Base-by-base conservation (phyloP, 2,797 vertebrate genomes). In the Lutjanus campechanus region DNA sequence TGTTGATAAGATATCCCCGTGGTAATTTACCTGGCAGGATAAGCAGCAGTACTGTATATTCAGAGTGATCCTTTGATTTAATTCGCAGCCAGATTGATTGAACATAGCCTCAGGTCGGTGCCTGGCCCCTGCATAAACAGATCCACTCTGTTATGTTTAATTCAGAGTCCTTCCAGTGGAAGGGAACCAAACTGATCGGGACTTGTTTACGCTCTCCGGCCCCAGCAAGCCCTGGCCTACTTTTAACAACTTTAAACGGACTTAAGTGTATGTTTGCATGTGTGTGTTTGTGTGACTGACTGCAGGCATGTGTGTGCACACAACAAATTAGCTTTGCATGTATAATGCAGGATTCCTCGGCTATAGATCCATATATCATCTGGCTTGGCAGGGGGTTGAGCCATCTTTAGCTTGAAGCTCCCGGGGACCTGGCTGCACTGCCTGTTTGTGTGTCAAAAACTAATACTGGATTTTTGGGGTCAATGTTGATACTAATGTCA, bases 131-230 rank as follows among this genome's bases (percentile, higher is more conserved):
- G 88, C 82, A 91, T 91, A 92, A 93, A 91, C 88, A 92, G 64
- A 88, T 86, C 85, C 77, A 82, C 80, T 68, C 74, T 77, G 91
- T 91, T 91, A 91, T 92, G 90, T 92, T 93, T 93, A 91, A 93
- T 93, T 93, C 91, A 93, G 85, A 86, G 85, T 91, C 75, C 82
- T 85, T 89, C 85, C 81, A 84, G 73, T 90, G 87, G 78, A 88
- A 75, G 62, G 77, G 75, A 90, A 92, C 89, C 89, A 88, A 89
- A 90, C 85, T 82, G 90, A 91, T 94, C 91, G 78, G 85, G 87
- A 91, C 91, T 91, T 93, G 92, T 93, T 94, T 93, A 93, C 77
- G 15, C 70, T 91, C 88, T 88, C 43, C 1, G 80, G 88, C 88
- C 84, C 84, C 78, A n/a, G 81, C 86, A 87, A 88, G 62, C 82